A percentile compares a stretch with the other conserved stretches of the same genome.
Evolutionary conservation across 2,113 vertebrate genomes (phyloP).

Genomic region (Himantopus leucocephalus): DNA sequence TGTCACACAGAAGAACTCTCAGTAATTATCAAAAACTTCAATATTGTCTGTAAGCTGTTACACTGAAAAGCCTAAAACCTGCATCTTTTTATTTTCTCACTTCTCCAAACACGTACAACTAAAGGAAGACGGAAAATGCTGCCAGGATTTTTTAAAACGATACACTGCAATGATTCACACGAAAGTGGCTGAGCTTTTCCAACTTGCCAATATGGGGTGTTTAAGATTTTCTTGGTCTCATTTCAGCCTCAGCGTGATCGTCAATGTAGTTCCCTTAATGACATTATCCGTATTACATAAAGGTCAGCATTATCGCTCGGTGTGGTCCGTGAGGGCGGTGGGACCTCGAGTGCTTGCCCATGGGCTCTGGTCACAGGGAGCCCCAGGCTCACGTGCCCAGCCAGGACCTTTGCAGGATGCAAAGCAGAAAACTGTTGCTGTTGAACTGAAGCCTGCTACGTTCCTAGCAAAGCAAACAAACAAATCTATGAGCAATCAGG

Average conservation of each 20-base stretch:
- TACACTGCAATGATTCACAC: not conserved
- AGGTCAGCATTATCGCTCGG: rapidly evolving
- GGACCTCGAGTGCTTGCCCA: not conserved
- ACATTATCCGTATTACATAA: rapidly evolving
- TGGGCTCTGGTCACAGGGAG: not conserved
- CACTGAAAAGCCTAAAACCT: not conserved
- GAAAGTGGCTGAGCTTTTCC: not conserved
- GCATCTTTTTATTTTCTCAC: conserved; percentile 31
- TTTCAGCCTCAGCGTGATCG: not conserved
- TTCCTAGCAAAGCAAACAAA: not conserved
- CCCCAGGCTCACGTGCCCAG: rapidly evolving
- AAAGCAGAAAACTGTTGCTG: not conserved
- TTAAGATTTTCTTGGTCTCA: not conserved
- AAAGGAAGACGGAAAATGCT: conserved; percentile 11
- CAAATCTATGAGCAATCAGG: not conserved
- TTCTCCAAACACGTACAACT: not conserved
- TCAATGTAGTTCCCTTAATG: not conserved
- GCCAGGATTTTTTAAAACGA: not conserved
- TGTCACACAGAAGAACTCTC: not conserved
- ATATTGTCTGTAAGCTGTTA: conserved; percentile 41
- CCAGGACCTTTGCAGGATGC: not conserved
- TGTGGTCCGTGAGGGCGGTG: rapidly evolving
- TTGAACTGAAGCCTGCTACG: not conserved
- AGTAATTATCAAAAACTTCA: conserved; percentile 45
- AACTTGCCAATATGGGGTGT: not conserved